Percentiles rank a stretch among this genome's conserved stretches.
These are phyloP conservation scores for Dunckerocampus dactyliophorus DNA, from an alignment of 2,113 vertebrate species.

Conservation along the genomic window DNA sequence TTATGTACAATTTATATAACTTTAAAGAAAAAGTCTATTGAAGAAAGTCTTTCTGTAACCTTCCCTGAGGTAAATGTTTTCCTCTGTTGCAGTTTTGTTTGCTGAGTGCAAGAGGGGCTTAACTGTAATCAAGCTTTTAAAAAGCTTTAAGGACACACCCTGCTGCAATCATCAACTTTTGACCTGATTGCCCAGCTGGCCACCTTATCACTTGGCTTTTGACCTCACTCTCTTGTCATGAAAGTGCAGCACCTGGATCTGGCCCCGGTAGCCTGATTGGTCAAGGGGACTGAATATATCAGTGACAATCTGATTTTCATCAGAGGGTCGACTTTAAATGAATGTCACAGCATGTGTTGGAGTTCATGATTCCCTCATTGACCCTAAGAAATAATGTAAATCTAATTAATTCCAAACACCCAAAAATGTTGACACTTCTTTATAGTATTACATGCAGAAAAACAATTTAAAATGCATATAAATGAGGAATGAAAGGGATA, in stretches of 20 bases:
- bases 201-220: not conserved
- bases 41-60: no score
- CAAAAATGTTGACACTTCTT: no score
- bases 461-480: no score
- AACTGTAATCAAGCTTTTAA: constrained; percentile 2
- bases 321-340: not conserved
- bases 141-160: not conserved
- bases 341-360: no score
- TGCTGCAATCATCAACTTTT: not conserved
- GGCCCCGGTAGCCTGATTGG: not conserved
- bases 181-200: not conserved
- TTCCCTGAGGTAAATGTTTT: not conserved
- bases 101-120: not conserved
- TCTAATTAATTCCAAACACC: no score
- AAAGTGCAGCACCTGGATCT: not conserved
- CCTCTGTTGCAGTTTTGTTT: not conserved
- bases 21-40: no score
- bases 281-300: not conserved
- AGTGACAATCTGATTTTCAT: not conserved
- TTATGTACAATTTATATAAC: no score
- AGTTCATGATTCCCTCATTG: no score
- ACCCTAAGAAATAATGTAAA: no score
- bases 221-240: not conserved
- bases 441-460: no score
- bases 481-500: no score